Conservation (phyloP, 1,140 invertebrate species). For the Cherax quadricarinatus region DNA sequence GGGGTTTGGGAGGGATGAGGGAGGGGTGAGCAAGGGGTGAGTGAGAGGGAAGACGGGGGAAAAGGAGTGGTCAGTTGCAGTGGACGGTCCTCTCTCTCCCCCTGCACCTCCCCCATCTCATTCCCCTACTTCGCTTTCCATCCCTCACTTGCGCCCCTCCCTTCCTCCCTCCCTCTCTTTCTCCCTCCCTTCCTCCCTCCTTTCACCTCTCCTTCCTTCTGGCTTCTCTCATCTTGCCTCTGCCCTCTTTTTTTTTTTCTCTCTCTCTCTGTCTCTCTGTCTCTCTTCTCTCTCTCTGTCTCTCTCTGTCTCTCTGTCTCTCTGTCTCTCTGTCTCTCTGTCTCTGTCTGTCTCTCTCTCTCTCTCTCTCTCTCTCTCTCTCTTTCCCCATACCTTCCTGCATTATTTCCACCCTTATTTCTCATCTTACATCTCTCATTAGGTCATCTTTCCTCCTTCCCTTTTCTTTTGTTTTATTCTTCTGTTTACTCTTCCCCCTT, state of each 20-base stretch:
- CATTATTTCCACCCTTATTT: too few species aligned
- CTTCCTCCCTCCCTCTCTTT: too few species aligned
- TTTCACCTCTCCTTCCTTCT: background rate
- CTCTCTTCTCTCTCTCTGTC: too few species aligned
- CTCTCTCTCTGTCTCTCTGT: too few species aligned
- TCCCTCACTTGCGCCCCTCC: too few species aligned
- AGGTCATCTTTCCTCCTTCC: too few species aligned
- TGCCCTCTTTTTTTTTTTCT: too few species aligned
- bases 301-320: slow-evolving; percentile 6
- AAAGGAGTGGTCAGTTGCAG: background rate
- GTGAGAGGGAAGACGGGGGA: slow-evolving; percentile 6
- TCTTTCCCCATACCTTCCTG: too few species aligned
- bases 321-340: slow-evolving; percentile 8
- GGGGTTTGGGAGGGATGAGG: background rate
- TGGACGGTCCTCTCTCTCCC: background rate
- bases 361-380: slow-evolving; percentile 24
- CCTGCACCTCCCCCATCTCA: background rate
- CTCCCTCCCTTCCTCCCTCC: background rate
- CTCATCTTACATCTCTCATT: too few species aligned
- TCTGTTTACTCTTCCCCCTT: too few species aligned
- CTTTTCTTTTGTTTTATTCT: too few species aligned
- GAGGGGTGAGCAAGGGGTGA: slow-evolving; percentile 8
- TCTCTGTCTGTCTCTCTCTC: slow-evolving; percentile 30
- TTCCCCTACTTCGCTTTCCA: background rate
- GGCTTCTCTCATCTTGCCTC: background rate